Base-by-base conservation (phyloP, 2,113 vertebrate genomes). In the Caranx ignobilis region DNA sequence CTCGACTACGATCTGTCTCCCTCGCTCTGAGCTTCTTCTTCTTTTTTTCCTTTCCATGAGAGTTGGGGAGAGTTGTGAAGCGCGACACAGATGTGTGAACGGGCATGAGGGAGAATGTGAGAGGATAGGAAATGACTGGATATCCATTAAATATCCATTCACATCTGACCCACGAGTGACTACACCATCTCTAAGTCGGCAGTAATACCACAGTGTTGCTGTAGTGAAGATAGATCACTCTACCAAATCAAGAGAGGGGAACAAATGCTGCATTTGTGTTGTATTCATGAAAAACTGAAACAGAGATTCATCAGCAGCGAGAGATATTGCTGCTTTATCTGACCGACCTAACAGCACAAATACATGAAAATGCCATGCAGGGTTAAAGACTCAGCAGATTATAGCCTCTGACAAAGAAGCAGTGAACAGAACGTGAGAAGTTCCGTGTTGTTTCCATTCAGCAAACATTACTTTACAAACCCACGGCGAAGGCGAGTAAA, bases 1-100 rank as follows among this genome's bases (percentile, higher is more conserved):
- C 89, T 79, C 63, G 55, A 67, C 85, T 66, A 57, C 47, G 56
- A 93, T 93, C 86, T 9, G 73, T 93, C 91, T 91, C 72, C 73
- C 57, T 75, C 9, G 15, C 63, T 62, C 67, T 4, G 47, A 45
- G 47, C 63, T 84, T 81, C 72, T 47, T 77, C 54, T 81, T 71
- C 26, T 63, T 43, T 43, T 5, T 47, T 47, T 47, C 16, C 16
- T 66, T 77, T 78, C 35, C 80, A 65, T 9, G 11, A 72, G 54
- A 81, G 71, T 65, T 74, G 37, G 57, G 26, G 73, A 76, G 74
- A 68, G 62, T 39, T 70, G 66, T 67, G 67, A 67, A 61, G 77
- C 13, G 50, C 69, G 39, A 79, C 59, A 43, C 6, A 3, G 52
- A 21, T 4, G 18, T 32, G 32, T 69, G 62, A 26, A 52, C 35